Conservation (phyloP, 1,140 invertebrate genomes). For the Trachymyrmex cornetzi region DNA sequence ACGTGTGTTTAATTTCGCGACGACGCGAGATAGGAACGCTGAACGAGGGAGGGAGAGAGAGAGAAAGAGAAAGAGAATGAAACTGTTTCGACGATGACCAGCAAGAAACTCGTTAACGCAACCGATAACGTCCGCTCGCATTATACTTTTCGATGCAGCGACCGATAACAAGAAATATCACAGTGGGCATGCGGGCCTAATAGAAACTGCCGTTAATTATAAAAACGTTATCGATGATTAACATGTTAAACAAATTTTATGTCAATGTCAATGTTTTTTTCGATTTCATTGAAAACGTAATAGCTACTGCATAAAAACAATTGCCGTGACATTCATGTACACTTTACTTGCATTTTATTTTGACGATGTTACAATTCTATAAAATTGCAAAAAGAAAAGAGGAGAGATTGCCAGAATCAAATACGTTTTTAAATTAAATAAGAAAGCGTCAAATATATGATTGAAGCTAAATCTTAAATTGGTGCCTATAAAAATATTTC, state of each 20-base stretch:
- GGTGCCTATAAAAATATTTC: too few species aligned
- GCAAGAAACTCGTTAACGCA: conserved; percentile 62
- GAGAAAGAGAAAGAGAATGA: conserved; percentile 1
- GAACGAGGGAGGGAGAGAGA: conserved; percentile 14
- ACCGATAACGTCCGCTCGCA: conserved; percentile 26
- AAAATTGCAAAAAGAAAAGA: background rate
- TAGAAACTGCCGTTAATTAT: conserved; percentile 50
- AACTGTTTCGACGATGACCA: conserved; percentile 57
- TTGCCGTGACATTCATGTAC: background rate
- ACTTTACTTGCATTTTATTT: background rate
- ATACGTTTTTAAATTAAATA: conserved; percentile 31
- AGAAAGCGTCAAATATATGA: too few species aligned
- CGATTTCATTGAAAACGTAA: background rate
- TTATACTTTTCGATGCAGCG: background rate
- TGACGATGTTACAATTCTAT: background rate
- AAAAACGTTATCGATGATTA: conserved; percentile 34
- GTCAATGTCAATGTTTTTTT: conserved; percentile 7
- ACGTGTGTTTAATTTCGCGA: conserved; percentile 66
- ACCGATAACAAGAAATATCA: conserved; percentile 47
- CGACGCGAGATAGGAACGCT: conserved; percentile 48
- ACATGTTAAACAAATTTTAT: conserved; percentile 22
- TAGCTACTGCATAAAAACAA: background rate
- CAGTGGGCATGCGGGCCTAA: conserved; percentile 23
- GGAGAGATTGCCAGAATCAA: background rate
- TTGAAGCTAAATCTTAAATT: too few species aligned